These are phyloP conservation scores for Leptopilina myrica DNA, from an alignment of 2,888 invertebrate genomes.

Conservation along the genomic window DNA sequence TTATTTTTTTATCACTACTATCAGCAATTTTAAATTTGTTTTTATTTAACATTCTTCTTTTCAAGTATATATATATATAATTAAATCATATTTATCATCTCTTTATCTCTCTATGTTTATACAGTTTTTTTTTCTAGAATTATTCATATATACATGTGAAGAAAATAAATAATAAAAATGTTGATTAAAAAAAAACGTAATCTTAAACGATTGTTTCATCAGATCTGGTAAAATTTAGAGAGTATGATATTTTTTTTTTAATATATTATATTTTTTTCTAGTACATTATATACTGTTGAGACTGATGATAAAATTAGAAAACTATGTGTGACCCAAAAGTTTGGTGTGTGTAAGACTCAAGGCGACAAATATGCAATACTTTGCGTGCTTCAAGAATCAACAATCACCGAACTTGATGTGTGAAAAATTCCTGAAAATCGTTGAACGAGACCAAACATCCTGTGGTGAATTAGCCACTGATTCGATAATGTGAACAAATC, in stretches of 20 bases:
- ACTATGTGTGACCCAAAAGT: conserved; percentile 7
- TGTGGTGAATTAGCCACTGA: not conserved
- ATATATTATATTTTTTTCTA: no score
- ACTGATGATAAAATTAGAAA: conserved; percentile 22
- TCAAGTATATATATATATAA: no score
- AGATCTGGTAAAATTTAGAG: not conserved
- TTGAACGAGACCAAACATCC: conserved; percentile 33
- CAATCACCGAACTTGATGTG: conserved; percentile 25
- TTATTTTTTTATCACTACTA: not conserved
- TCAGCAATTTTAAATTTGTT: not conserved
- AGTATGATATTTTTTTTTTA: no score
- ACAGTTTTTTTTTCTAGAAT: no score
- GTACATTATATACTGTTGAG: not conserved
- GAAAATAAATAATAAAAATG: no score
- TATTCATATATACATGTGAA: no score
- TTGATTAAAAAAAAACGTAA: no score
- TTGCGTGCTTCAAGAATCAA: conserved; percentile 32
- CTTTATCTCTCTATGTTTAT: no score
- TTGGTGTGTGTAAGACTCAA: not conserved
- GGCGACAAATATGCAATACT: conserved; percentile 15
- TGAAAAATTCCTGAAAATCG: conserved; percentile 4
- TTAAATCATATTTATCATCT: no score
- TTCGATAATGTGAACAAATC: conserved; percentile 48
- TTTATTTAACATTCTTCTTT: not conserved
- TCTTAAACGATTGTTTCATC: not conserved